Conservation (phyloP, 2,797 vertebrate genomes). For the Tragopan temminckii region DNA sequence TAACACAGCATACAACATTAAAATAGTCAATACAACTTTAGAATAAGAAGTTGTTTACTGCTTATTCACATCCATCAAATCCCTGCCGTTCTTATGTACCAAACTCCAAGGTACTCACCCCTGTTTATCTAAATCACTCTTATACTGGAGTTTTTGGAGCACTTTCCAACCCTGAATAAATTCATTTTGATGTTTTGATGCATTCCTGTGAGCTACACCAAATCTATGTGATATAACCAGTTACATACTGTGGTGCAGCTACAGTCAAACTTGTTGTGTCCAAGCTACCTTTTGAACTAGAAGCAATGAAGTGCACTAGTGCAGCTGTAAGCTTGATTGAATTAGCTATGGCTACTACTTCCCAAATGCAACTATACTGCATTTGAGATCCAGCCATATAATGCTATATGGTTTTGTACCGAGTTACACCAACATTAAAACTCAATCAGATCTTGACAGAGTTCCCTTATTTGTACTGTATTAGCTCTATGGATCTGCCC, state of each 20-base stretch:
- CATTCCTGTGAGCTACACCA: neutral
- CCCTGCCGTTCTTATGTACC: no score
- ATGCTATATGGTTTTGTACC: neutral
- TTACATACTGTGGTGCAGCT: neutral
- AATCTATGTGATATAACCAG: neutral
- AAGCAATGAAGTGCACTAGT: neutral
- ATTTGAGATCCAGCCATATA: neutral
- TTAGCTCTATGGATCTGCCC: neutral
- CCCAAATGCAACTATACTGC: conserved; percentile 8
- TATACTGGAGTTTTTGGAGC: neutral
- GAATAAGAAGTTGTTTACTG: neutral
- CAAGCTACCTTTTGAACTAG: neutral
- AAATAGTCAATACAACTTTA: neutral
- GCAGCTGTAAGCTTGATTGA: neutral
- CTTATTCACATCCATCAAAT: neutral
- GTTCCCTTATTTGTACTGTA: neutral
- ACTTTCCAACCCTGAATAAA: neutral
- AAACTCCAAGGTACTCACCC: no score
- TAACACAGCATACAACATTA: neutral
- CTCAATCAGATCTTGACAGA: neutral
- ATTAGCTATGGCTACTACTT: conserved; percentile 45
- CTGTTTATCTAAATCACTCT: neutral
- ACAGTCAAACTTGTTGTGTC: neutral
- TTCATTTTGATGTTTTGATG: neutral
- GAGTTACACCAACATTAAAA: neutral